Conservation (phyloP, 2,888 invertebrate genomes). For the Iphiclides podalirius region DNA sequence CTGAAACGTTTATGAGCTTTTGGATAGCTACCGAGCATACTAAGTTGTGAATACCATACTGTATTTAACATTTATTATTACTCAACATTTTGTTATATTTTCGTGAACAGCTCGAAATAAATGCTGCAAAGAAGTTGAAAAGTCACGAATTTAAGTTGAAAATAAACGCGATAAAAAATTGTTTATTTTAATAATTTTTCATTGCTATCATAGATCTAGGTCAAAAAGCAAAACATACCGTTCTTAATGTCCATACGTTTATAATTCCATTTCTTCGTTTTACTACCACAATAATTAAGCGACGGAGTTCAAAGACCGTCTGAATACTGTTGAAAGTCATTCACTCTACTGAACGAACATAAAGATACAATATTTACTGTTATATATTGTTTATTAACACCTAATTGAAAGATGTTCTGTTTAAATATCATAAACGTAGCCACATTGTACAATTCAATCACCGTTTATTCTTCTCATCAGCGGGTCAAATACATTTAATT, state of each 20-base stretch:
- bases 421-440: neutral
- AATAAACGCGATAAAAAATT: no score
- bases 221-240: neutral
- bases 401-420: constrained; percentile 3
- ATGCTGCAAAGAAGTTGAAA: no score
- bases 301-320: constrained; percentile 18
- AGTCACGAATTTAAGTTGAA: no score
- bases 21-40: no score
- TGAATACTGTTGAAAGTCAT: constrained; percentile 17
- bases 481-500: no score
- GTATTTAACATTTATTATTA: no score
- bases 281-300: constrained; percentile 10
- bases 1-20: no score
- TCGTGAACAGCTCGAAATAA: no score
- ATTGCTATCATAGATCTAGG: neutral
- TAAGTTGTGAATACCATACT: no score
- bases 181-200: no score
- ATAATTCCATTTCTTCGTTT: constrained; percentile 11
- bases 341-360: constrained; percentile 11
- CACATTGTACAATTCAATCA: neutral
- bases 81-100: no score
- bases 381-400: constrained; percentile 4
- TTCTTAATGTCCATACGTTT: neutral
- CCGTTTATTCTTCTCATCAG: neutral
- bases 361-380: constrained; percentile 8